These are phyloP conservation scores for Scotopteryx bipunctaria DNA, from an alignment of 2,888 invertebrate genomes.

Conservation along the genomic window DNA sequence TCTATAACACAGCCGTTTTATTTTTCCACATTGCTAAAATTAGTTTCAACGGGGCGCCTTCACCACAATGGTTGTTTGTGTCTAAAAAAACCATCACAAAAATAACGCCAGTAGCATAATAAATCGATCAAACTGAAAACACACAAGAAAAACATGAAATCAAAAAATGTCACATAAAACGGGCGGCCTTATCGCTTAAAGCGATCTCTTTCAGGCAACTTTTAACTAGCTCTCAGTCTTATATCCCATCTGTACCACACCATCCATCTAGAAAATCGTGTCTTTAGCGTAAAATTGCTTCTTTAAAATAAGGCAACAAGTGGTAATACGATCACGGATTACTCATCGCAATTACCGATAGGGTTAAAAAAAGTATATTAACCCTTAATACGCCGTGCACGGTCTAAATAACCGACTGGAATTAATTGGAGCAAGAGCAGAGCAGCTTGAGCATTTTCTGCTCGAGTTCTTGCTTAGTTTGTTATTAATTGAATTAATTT, in stretches of 20 bases:
- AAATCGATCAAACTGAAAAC: too few relatives aligned
- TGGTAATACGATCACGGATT: slow-evolving; percentile 5
- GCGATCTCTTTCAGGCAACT: too few relatives aligned
- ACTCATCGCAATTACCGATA: neutral
- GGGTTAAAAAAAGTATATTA: slow-evolving; percentile 9
- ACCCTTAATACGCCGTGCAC: slow-evolving; percentile 9
- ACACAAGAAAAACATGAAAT: too few relatives aligned
- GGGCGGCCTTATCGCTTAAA: too few relatives aligned
- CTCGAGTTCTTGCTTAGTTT: neutral
- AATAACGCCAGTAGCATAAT: too few relatives aligned
- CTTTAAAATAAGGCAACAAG: neutral
- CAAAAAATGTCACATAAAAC: too few relatives aligned
- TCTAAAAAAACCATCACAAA: too few relatives aligned
- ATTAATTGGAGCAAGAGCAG: slow-evolving; percentile 13
- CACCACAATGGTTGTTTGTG: too few relatives aligned
- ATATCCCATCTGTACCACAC: neutral
- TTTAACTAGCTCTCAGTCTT: too few relatives aligned
- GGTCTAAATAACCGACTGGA: slow-evolving; percentile 12
- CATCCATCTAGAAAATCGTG: neutral
- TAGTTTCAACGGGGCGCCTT: too few relatives aligned
- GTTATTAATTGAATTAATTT: neutral
- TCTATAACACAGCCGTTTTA: too few relatives aligned
- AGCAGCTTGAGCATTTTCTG: neutral
- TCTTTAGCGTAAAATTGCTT: neutral
- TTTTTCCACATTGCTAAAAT: too few relatives aligned